These are phyloP conservation scores for Carterocephalus palaemon DNA, from an alignment of 2,888 invertebrate genomes.

Conservation along the genomic window DNA sequence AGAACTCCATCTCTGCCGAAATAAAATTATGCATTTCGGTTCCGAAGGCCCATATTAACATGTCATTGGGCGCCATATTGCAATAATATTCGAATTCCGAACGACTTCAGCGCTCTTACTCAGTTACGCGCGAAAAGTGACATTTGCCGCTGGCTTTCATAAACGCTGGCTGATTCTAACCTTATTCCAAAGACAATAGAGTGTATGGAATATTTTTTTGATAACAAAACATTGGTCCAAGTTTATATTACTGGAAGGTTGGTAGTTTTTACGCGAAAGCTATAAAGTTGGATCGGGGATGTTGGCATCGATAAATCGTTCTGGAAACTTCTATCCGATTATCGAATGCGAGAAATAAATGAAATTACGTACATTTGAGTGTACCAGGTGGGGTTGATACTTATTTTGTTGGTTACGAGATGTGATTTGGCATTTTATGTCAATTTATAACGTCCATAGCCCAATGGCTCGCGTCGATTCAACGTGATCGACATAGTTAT, in stretches of 20 bases:
- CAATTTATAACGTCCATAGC: too few relatives aligned
- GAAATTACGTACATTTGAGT: constrained; percentile 35
- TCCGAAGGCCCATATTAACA: constrained; percentile 67
- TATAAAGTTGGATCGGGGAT: constrained; percentile 54
- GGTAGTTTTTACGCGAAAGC: constrained; percentile 48
- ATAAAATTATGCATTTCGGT: constrained; percentile 74
- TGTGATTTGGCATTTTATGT: too few relatives aligned
- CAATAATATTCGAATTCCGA: constrained; percentile 65
- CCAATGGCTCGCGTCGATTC: too few relatives aligned
- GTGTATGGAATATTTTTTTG: background rate
- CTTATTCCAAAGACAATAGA: constrained; percentile 31
- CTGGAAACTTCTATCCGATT: constrained; percentile 60
- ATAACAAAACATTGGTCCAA: constrained; percentile 26
- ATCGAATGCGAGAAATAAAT: constrained; percentile 49
- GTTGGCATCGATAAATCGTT: constrained; percentile 53
- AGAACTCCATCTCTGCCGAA: constrained; percentile 19
- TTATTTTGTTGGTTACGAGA: constrained; percentile 40
- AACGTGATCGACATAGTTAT: too few relatives aligned
- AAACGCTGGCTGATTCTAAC: constrained; percentile 33
- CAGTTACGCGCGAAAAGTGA: constrained; percentile 17
- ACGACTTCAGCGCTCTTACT: constrained; percentile 45
- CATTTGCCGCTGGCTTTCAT: constrained; percentile 15
- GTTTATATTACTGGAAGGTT: constrained; percentile 56
- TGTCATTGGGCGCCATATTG: constrained; percentile 74
- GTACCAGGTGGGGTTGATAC: constrained; percentile 43